Evolutionary conservation across 2,888 invertebrate species (phyloP).

Genomic region (Teleiodes luculella): DNA sequence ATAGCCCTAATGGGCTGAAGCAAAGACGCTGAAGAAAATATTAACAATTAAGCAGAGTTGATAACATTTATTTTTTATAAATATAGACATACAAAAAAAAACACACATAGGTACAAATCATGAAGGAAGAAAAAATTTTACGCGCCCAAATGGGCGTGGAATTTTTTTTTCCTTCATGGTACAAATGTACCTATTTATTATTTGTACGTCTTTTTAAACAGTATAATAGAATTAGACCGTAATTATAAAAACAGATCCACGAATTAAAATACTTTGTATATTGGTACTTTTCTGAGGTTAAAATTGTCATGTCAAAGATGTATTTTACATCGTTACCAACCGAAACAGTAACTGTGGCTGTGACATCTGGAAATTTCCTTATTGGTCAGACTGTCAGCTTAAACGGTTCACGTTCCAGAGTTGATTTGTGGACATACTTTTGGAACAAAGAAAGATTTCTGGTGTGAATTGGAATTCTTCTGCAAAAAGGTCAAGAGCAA

Average conservation of each 20-base stretch:
- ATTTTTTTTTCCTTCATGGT: too few relatives aligned
- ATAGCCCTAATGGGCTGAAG: too few relatives aligned
- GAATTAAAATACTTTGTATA: background rate
- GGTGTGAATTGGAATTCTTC: slow-evolving; percentile 44
- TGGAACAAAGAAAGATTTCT: slow-evolving; percentile 40
- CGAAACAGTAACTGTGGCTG: background rate
- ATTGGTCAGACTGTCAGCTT: slow-evolving; percentile 11
- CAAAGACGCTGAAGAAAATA: too few relatives aligned
- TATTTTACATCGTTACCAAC: background rate
- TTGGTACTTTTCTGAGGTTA: background rate
- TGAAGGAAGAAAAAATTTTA: too few relatives aligned
- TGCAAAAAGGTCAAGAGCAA: slow-evolving; percentile 43
- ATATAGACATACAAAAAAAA: too few relatives aligned
- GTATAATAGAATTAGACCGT: background rate
- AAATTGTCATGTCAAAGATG: background rate
- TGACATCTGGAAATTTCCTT: slow-evolving; percentile 10
- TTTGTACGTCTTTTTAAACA: too few relatives aligned
- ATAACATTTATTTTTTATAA: too few relatives aligned
- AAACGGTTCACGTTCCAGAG: slow-evolving; percentile 3
- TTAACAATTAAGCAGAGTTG: too few relatives aligned
- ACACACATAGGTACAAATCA: too few relatives aligned
- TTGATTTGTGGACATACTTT: slow-evolving; percentile 32
- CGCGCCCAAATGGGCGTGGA: too few relatives aligned
- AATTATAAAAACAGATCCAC: background rate
- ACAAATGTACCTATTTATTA: too few relatives aligned